phyloP scores from a whole-genome alignment of 2,888 invertebrate species.

The Parnassius glacialis region DNA sequence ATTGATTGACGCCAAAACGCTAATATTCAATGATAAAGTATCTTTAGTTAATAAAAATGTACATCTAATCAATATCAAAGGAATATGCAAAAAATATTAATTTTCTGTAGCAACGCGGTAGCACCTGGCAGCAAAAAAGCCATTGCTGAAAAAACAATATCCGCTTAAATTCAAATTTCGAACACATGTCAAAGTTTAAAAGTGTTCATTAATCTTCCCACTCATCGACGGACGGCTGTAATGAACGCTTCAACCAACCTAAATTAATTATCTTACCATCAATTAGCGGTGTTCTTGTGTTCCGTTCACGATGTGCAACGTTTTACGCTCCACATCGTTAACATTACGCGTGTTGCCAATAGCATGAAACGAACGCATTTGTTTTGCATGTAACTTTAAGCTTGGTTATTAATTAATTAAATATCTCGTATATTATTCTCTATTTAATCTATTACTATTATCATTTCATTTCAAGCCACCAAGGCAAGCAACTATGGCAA shows the following conservation, averaged over 20 bases:
- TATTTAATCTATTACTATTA: too few relatives aligned
- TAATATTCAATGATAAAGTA: too few relatives aligned
- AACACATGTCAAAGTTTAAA: slow-evolving; percentile 19
- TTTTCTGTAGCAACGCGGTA: slow-evolving; percentile 16
- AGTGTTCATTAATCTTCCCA: slow-evolving; percentile 18
- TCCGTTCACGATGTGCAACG: not conserved
- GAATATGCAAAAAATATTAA: slow-evolving; percentile 14
- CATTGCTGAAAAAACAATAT: slow-evolving; percentile 8
- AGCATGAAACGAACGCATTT: slow-evolving; percentile 30
- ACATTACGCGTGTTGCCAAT: slow-evolving; percentile 15
- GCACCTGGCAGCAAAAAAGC: slow-evolving; percentile 20
- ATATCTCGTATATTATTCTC: too few relatives aligned
- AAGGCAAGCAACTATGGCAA: too few relatives aligned
- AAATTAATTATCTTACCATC: slow-evolving; percentile 35
- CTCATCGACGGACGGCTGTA: slow-evolving; percentile 12
- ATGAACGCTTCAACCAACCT: slow-evolving; percentile 3
- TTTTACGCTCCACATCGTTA: slow-evolving; percentile 17
- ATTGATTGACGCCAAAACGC: too few relatives aligned
- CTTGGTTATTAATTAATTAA: too few relatives aligned
- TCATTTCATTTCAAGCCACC: too few relatives aligned
- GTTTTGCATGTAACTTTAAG: too few relatives aligned
- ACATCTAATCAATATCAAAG: too few relatives aligned
- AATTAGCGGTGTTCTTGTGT: slow-evolving; percentile 29
- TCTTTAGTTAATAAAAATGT: too few relatives aligned
- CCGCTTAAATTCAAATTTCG: slow-evolving; percentile 18